These are phyloP conservation scores for Thunnus albacares DNA, from an alignment of 2,797 vertebrate species.

Conservation along the genomic window DNA sequence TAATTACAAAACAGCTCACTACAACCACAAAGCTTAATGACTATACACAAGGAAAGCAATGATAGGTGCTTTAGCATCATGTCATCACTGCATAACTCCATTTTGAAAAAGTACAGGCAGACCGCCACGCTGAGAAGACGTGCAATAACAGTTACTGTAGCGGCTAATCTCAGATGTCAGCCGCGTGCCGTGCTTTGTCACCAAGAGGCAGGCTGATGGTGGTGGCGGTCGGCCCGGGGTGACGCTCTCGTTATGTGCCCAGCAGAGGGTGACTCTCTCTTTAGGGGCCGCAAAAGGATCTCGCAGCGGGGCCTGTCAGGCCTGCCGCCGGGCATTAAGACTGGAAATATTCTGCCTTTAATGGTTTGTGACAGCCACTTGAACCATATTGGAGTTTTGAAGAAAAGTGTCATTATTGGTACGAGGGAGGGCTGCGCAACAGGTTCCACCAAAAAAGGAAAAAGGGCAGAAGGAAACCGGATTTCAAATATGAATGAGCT, in stretches of 20 bases:
- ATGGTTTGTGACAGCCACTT: slow-evolving; percentile 37
- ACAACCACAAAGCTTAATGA: not conserved
- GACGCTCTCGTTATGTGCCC: slow-evolving; percentile 58
- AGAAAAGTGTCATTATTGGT: slow-evolving; percentile 29
- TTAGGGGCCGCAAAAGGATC: slow-evolving; percentile 42
- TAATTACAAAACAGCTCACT: not conserved
- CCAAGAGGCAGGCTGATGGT: slow-evolving; percentile 21
- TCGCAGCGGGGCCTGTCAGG: slow-evolving; percentile 49
- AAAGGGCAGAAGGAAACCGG: not conserved
- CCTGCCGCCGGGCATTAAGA: slow-evolving; percentile 42
- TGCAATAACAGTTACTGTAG: slow-evolving; percentile 49
- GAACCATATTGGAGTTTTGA: slow-evolving; percentile 34
- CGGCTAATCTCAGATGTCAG: slow-evolving; percentile 56
- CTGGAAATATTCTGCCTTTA: not conserved
- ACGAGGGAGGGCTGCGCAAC: slow-evolving; percentile 22
- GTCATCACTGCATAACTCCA: not conserved
- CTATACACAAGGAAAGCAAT: not conserved
- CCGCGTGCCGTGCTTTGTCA: slow-evolving; percentile 35
- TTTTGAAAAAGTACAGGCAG: slow-evolving; percentile 17
- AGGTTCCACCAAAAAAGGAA: slow-evolving; percentile 18
- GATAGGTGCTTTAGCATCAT: not conserved
- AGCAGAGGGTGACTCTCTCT: slow-evolving; percentile 63
- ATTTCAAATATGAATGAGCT: not conserved
- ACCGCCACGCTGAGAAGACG: slow-evolving; percentile 7
- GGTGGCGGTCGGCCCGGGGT: slow-evolving; percentile 24